phyloP scores from a whole-genome alignment of 2,888 invertebrate species.

The Epirrita christyi region DNA sequence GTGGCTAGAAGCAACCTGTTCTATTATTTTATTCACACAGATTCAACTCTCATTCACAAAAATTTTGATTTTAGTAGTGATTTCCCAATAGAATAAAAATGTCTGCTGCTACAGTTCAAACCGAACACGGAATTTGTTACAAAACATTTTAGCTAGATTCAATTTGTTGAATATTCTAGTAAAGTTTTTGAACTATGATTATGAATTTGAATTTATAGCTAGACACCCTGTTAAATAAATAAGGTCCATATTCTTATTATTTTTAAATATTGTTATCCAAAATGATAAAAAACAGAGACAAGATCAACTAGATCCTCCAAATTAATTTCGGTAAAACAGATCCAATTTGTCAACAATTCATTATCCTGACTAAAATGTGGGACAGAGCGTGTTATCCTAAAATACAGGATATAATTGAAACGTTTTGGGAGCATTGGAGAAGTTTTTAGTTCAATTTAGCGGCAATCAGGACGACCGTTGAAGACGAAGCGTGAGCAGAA shows the following conservation, averaged over 20 bases:
- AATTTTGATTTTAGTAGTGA: constrained; percentile 12
- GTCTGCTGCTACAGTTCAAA: constrained; percentile 1
- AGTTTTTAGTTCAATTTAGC: constrained; percentile 85
- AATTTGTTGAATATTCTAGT: neutral
- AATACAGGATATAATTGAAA: constrained; percentile 76
- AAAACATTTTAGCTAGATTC: neutral
- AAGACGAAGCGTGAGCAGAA: constrained; percentile 81
- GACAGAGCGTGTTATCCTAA: constrained; percentile 48
- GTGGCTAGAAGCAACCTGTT: no score
- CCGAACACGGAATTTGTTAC: neutral
- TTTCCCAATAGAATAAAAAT: constrained; percentile 17
- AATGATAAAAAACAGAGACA: no score
- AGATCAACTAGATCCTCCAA: no score
- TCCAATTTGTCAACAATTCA: constrained; percentile 27
- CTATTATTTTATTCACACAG: neutral
- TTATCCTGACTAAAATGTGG: constrained; percentile 27
- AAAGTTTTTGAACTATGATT: no score
- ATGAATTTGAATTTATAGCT: no score
- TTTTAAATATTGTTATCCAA: no score
- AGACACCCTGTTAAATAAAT: no score
- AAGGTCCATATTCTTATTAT: no score
- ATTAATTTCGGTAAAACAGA: constrained; percentile 7
- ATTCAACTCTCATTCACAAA: neutral
- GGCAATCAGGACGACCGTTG: constrained; percentile 84
- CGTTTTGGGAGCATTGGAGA: constrained; percentile 80